Base-by-base conservation (phyloP, 2,797 vertebrate species). In the Amblyraja radiata region DNA sequence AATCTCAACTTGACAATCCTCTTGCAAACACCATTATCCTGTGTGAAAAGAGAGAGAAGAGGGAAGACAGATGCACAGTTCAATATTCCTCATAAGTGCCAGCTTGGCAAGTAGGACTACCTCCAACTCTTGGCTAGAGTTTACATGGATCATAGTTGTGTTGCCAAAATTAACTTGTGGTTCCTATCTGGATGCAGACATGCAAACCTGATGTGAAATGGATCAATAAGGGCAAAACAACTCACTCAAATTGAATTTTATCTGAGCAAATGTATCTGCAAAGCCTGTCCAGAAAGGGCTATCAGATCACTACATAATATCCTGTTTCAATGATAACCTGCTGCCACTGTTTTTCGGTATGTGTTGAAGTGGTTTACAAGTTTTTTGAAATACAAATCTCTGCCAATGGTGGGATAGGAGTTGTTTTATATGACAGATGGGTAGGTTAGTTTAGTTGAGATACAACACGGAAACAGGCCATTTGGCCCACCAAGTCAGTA, bases 31-130 rank as follows among this genome's bases (percentile, higher is more conserved):
- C 71, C 46, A 74, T 76, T 92, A 76, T 92, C 90, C 5, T 74
- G 71, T 28, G 16, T 58, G 3, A 16, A 92, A 58, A 74, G 71
- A 76, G 68, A 74, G 71, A 36, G 39, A 92, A 6, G 90, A 76
- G 76, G 39, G 90, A 71, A 92, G 71, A 92, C 71, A 76, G 39
- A 92, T 92, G 71, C 25, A 74, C 71, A 25, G 46, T 58, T 92
- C 90, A 23, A 86, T 68, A 6, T 68, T 91, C 46, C 28, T 73
- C 68, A 71, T 28, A 91, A 91, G 36, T 92, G 25, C 32, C 39
- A 16, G 23, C 5, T 92, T 74, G 71, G 71, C 71, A 92, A 54
- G 46, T 73, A 92, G 90, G 18, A 54, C 73, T 76, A 46, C 63
- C 71, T 6, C 21, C 25, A n/a, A 25, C 13, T 54, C 39, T 76